Evolutionary conservation across 2,797 vertebrate species (phyloP), one percentile per base, ranked within the genome.

Genomic region (Manis javanica): DNA sequence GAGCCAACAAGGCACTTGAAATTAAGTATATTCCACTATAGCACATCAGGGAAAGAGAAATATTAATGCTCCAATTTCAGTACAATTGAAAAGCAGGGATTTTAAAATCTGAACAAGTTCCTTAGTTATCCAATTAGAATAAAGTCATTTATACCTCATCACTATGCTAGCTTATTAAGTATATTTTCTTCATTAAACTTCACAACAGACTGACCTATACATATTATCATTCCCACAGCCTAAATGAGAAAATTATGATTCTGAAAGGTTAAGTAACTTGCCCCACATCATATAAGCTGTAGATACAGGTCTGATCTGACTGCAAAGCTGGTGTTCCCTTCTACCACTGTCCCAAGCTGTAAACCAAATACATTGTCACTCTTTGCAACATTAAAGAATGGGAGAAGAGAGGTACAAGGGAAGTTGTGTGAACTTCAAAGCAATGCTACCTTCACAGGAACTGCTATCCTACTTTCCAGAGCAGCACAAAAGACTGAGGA

Each of bases 281-380:
- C 18, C 29, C 61, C 15, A 83, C 42, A 59, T 78, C 71, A 46
- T 79, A 53, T 7, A 42, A 68, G 64, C 31, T 61, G 13, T 13
- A 79, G 49, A 68, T 13, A 75, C 16, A 55, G 39, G 55, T 79
- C 37, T 53, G 71, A 69, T 51, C 39, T 85, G 72, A 79, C 31
- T 53, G 55, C 74, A 90, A 87, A 97, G 53, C 39, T 78, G 34
- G 42, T 74, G 34, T 75, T 71, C 59, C 59, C 46, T n/a, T 82
- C 61, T 55, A 72, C 51, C 78, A 72, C 31, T 75, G 61, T 21
- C 7, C 19, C 49, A 84, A 81, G 34, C 24, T 84, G 14, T 55
- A 94, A 94, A 81, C 29, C 72, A 91, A 53, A 88, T 11, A 51
- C 8, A 55, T 23, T 37, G 16, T 46, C 51, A 39, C 61, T 39